Evolutionary conservation across 2,113 vertebrate species (phyloP).

Genomic region (Dasyornis broadbenti): DNA sequence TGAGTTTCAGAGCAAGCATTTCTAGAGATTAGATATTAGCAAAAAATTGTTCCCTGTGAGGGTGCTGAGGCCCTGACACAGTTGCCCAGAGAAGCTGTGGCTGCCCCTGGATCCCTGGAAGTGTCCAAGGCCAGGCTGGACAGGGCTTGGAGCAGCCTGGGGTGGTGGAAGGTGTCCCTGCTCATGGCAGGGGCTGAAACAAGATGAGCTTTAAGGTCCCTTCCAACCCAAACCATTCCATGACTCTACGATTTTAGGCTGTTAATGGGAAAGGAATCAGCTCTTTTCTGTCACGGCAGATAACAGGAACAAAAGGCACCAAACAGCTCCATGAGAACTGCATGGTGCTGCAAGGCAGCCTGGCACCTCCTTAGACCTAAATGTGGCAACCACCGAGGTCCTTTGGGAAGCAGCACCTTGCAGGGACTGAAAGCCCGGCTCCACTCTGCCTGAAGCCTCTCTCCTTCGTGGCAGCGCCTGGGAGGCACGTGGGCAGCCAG

Average conservation of each 20-base stretch:
- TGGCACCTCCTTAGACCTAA: not conserved
- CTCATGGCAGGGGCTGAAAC: not conserved
- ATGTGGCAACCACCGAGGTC: rapidly evolving
- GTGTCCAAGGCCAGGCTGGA: not conserved
- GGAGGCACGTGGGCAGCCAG: not conserved
- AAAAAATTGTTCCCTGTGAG: not conserved
- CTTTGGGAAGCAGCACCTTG: not conserved
- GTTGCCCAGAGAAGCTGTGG: not conserved
- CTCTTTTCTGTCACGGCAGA: not conserved
- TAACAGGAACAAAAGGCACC: not conserved
- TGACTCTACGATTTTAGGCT: not conserved
- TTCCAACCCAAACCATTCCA: not conserved
- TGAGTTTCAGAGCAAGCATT: not conserved
- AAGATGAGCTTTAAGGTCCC: not conserved
- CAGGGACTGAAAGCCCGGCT: not conserved
- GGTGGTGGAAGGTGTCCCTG: not conserved
- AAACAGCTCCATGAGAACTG: not conserved
- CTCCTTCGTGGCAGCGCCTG: not conserved
- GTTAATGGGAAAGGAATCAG: not conserved
- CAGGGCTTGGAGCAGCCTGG: rapidly evolving
- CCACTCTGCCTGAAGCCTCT: not conserved
- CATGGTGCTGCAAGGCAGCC: not conserved
- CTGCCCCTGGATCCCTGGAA: not conserved
- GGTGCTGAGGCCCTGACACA: not conserved
- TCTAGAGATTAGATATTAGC: not conserved